Percentiles rank a stretch among this genome's conserved stretches.
Evolutionary conservation across 2,797 vertebrate genomes (phyloP).

Genomic region (Sciaenops ocellatus): DNA sequence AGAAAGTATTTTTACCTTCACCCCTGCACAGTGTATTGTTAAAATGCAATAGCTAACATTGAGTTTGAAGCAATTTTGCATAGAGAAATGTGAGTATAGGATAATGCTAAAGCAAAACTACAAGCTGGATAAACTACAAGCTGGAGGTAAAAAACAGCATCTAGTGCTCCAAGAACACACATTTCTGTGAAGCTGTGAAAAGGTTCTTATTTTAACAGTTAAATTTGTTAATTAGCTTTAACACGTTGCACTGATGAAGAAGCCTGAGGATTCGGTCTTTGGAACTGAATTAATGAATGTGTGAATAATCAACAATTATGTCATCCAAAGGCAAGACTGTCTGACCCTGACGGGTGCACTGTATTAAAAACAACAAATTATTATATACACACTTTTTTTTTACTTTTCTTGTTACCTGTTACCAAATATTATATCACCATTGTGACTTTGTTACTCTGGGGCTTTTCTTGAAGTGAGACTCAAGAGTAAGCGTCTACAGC

Average conservation of each 20-base stretch:
- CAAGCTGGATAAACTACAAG: not conserved
- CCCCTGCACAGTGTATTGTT: conserved; percentile 3
- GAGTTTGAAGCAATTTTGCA: conserved; percentile 18
- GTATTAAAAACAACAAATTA: not conserved
- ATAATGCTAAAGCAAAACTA: not conserved
- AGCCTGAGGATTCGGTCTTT: not conserved
- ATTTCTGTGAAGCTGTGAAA: not conserved
- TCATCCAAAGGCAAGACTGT: not conserved
- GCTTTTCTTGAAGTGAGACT: not conserved
- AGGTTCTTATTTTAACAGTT: too few species aligned
- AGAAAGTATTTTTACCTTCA: conserved; percentile 4
- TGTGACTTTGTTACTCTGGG: not conserved
- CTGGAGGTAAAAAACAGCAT: not conserved
- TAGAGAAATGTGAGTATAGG: not conserved
- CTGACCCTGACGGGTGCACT: not conserved
- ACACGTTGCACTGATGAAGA: not conserved
- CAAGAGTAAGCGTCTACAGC: not conserved
- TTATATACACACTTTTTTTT: not conserved
- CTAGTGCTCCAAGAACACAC: not conserved
- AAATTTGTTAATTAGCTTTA: too few species aligned
- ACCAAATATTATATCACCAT: not conserved
- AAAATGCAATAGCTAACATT: conserved; percentile 1
- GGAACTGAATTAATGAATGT: not conserved
- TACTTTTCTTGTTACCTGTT: not conserved
- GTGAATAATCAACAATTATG: not conserved